These are phyloP conservation scores for Eonycteris spelaea DNA, from an alignment of 2,113 vertebrate species.

Conservation along the genomic window DNA sequence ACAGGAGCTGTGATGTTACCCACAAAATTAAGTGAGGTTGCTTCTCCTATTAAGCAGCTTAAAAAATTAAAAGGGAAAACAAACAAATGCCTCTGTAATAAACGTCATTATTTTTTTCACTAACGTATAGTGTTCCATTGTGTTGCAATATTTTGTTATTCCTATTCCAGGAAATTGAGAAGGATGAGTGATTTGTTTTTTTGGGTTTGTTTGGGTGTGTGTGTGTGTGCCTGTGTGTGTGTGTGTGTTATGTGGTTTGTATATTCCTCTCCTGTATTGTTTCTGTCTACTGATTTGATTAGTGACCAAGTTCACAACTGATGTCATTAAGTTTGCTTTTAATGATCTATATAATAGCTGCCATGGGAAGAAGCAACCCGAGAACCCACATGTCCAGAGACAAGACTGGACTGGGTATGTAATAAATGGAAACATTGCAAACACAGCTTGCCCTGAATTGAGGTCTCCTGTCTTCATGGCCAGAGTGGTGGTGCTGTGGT, in stretches of 20 bases:
- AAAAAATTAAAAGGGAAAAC: constrained; percentile 15
- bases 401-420: background rate
- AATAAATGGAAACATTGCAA: background rate
- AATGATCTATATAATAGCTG: constrained; percentile 56
- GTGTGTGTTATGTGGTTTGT: constrained; percentile 42
- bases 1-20: background rate
- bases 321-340: constrained; percentile 33
- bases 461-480: background rate
- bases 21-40: background rate
- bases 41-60: constrained; percentile 21
- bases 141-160: constrained; percentile 7
- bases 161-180: background rate
- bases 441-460: background rate
- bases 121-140: constrained; percentile 43
- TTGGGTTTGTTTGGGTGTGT: background rate
- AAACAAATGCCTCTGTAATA: background rate
- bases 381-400: background rate
- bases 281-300: constrained; percentile 54
- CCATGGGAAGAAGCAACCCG: background rate
- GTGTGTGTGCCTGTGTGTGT: too few species aligned
- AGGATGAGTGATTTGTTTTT: constrained; percentile 38
- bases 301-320: constrained; percentile 54
- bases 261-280: constrained; percentile 58
- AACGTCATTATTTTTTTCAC: background rate
- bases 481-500: background rate